Conservation (phyloP, 1,140 invertebrate genomes). For the Eciton burchellii region DNA sequence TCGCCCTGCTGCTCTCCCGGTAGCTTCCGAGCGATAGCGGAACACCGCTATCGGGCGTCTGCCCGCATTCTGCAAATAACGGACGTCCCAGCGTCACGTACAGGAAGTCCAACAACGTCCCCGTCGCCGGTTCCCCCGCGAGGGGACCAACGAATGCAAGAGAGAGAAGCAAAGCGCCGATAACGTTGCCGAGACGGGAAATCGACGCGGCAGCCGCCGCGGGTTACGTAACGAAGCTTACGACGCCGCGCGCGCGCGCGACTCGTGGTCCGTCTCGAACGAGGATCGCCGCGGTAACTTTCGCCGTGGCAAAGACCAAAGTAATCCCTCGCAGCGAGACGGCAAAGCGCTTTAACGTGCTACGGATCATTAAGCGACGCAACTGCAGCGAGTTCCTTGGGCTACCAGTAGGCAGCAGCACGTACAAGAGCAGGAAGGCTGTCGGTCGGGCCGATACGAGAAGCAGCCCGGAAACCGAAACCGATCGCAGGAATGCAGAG, state of each 20-base stretch:
- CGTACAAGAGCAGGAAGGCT: background rate
- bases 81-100: constrained; percentile 21
- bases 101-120: constrained; percentile 19
- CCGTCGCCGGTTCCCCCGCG: constrained; percentile 16
- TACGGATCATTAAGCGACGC: constrained; percentile 8
- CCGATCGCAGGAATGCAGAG: too few relatives aligned
- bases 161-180: too few relatives aligned
- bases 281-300: background rate
- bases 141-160: too few relatives aligned
- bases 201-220: too few relatives aligned
- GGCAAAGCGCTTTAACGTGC: background rate
- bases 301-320: background rate
- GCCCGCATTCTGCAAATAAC: constrained; percentile 43
- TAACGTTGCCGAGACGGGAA: too few relatives aligned
- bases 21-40: too few relatives aligned
- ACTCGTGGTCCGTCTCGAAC: background rate
- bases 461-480: background rate
- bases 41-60: too few relatives aligned
- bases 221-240: background rate
- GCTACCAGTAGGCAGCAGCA: constrained; percentile 29
- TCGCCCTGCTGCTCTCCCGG: too few relatives aligned
- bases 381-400: constrained; percentile 13
- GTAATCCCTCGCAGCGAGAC: background rate
- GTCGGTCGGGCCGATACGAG: background rate
- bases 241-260: background rate